Conservation (phyloP, 2,888 invertebrate species). For the Dione juno region DNA sequence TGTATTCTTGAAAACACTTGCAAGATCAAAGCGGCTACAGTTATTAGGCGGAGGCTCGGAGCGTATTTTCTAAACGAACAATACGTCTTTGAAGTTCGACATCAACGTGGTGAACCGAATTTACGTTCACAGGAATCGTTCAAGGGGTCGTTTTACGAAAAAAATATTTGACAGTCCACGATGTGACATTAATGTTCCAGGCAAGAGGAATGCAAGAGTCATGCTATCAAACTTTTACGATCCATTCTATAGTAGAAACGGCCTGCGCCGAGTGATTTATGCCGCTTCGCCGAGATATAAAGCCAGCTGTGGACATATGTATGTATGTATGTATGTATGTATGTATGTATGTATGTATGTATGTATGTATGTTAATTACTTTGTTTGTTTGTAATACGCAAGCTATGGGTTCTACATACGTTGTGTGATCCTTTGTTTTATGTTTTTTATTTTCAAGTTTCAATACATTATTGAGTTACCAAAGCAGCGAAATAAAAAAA, state of each 20-base stretch:
- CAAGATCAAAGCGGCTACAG: conserved; percentile 48
- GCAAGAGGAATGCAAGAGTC: conserved; percentile 63
- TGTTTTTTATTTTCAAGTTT: too few species aligned
- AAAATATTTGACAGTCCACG: conserved; percentile 54
- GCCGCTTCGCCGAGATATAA: conserved; percentile 67
- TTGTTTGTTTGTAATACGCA: conserved; percentile 37
- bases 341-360: conserved; percentile 69
- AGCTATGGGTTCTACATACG: conserved; percentile 15
- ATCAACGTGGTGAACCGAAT: conserved; percentile 57
- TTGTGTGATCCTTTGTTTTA: conserved; percentile 24
- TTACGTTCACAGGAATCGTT: conserved; percentile 73
- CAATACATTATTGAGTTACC: too few species aligned
- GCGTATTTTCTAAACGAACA: conserved; percentile 53
- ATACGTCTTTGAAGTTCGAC: conserved; percentile 68
- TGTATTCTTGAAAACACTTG: conserved; percentile 42
- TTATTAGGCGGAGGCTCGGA: conserved; percentile 50
- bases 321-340: conserved; percentile 63
- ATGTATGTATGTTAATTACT: conserved; percentile 53
- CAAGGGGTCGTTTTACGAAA: conserved; percentile 69
- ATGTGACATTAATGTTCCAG: conserved; percentile 67
- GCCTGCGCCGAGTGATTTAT: conserved; percentile 69
- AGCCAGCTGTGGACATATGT: conserved; percentile 74
- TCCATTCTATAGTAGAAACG: conserved; percentile 67
- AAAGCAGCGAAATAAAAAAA: too few species aligned
- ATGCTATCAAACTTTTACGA: conserved; percentile 72